Conservation (phyloP, 1,140 invertebrate species). For the Bacillus rossius region DNA sequence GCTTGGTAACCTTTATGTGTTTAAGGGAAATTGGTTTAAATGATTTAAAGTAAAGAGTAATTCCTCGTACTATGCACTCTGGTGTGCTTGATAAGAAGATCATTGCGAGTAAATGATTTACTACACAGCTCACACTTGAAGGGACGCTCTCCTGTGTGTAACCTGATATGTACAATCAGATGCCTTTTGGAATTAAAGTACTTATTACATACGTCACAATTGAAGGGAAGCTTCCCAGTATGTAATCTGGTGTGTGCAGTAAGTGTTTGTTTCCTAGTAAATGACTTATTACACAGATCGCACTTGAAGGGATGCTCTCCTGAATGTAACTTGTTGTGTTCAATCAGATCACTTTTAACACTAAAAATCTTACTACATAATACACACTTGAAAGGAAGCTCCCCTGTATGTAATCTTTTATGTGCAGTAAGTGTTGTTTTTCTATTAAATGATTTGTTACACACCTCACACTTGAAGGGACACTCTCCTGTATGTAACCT, state of each 20-base stretch:
- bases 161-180: no score
- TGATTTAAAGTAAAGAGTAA: no score
- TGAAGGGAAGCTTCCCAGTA: neutral
- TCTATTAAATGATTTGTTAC: slow-evolving; percentile 40
- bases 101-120: no score
- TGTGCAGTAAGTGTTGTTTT: slow-evolving; percentile 40
- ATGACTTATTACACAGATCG: neutral
- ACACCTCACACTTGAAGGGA: slow-evolving; percentile 41
- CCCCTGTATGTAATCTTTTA: slow-evolving; percentile 41
- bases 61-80: no score
- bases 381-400: slow-evolving; percentile 46
- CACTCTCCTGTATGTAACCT: slow-evolving; percentile 45
- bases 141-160: no score
- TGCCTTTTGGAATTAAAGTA: no score
- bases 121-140: no score
- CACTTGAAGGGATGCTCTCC: neutral
- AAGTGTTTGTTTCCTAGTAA: neutral
- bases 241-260: neutral
- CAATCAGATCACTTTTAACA: neutral
- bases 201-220: no score
- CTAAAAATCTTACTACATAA: slow-evolving; percentile 27
- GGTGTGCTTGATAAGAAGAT: no score
- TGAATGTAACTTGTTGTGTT: neutral
- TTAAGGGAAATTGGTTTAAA: no score
- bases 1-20: no score